Conservation (phyloP, 1,140 invertebrate species). For the Tribolium castaneum region DNA sequence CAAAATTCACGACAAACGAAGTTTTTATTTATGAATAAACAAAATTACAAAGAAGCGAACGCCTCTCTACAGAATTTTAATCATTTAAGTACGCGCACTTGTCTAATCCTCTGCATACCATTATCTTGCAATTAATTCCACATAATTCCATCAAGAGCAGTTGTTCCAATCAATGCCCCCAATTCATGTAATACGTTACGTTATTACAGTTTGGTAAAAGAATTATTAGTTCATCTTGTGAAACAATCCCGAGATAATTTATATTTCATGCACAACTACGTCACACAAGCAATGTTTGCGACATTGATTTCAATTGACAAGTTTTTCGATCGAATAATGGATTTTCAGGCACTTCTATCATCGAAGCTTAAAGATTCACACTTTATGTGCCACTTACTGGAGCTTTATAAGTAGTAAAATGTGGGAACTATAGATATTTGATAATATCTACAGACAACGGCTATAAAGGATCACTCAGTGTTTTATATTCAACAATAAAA, state of each 20-base stretch:
- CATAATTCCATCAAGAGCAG: not conserved
- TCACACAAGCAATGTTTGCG: too few relatives aligned
- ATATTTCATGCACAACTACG: not conserved
- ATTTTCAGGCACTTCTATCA: constrained; percentile 17
- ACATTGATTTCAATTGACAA: constrained; percentile 17
- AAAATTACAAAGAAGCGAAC: not conserved
- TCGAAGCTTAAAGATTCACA: constrained; percentile 35
- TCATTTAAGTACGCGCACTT: not conserved
- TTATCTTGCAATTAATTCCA: not conserved
- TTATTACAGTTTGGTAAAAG: too few relatives aligned
- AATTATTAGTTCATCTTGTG: too few relatives aligned
- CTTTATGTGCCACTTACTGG: constrained; percentile 32
- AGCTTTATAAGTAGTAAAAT: constrained; percentile 33
- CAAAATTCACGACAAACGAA: not conserved
- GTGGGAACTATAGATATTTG: constrained; percentile 29
- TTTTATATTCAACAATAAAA: constrained; percentile 32
- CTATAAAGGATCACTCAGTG: constrained; percentile 7
- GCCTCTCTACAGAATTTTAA: too few relatives aligned
- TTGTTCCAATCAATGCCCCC: not conserved
- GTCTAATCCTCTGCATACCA: not conserved
- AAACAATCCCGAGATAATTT: not conserved
- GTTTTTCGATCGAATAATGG: constrained; percentile 7
- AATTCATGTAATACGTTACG: not conserved
- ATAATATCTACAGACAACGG: constrained; percentile 22
- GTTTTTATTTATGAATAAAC: constrained; percentile 12